phyloP scores from a whole-genome alignment of 2,113 vertebrate species.

The Megaceryle maxima region DNA sequence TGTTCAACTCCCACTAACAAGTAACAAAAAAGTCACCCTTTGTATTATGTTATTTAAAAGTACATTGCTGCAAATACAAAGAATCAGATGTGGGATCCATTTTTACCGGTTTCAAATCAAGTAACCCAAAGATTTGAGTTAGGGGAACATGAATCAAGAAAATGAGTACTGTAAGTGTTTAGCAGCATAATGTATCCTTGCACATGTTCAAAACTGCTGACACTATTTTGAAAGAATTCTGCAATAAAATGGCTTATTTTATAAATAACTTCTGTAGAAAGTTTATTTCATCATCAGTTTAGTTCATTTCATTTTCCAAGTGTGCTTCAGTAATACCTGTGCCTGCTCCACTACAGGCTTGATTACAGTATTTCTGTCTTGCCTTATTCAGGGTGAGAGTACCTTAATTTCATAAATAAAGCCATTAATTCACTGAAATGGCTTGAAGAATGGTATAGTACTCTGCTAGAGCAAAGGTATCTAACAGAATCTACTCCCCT shows the following conservation, averaged over 20 bases:
- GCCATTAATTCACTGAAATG: not conserved
- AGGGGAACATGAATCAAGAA: not conserved
- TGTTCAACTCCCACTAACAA: not conserved
- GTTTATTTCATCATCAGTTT: not conserved
- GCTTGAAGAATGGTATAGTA: not conserved
- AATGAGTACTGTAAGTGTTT: not conserved
- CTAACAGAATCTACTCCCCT: not conserved
- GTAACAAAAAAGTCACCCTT: not conserved
- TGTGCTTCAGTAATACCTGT: not conserved
- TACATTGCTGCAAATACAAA: not conserved
- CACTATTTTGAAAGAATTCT: not conserved
- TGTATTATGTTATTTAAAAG: not conserved
- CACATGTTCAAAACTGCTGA: not conserved
- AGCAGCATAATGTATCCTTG: not conserved
- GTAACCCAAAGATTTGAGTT: not conserved
- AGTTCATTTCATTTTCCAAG: not conserved
- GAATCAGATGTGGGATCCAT: not conserved
- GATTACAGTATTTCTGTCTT: not conserved
- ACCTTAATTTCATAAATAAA: not conserved
- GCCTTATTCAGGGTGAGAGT: not conserved
- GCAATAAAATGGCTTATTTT: not conserved
- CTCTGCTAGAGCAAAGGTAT: not conserved
- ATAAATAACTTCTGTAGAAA: not conserved
- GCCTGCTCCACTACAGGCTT: not conserved
- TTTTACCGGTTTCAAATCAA: not conserved